Base-by-base conservation (phyloP, 2,113 vertebrate species). In the Rhegmatorhina hoffmannsi region DNA sequence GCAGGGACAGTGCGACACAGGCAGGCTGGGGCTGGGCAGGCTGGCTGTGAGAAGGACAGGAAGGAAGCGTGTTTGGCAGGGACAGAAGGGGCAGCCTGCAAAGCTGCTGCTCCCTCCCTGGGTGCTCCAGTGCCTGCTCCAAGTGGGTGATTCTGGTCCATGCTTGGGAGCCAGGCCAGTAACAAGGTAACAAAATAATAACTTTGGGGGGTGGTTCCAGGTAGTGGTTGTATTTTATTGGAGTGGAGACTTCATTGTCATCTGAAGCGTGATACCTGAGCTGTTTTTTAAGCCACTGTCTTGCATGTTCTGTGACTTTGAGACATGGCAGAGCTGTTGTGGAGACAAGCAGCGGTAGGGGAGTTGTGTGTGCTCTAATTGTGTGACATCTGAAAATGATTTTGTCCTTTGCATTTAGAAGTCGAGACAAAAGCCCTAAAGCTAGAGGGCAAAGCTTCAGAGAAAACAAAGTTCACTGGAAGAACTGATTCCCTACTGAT, bases 41-140 rank as follows among this genome's bases (percentile, higher is more conserved):
- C 0, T 34, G 16, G 4, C 26, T 46, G 2, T 19, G 43, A n/a
- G 60, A 26, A 69, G 24, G 43, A 46, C 0, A 0, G 17, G 20
- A 36, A 44, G 46, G 24, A 87, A 53, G 21, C 5, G 1, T 20
- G 43, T 63, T 85, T n/a, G 50, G 56, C 63, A 43, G 24, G 53
- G 55, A 31, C 56, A 70, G 59, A 64, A 15, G 16, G 21, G 66
- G 43, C 68, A 76, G 66, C 33, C 34, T 34, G 46, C 3, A 1
- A 34, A 58, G 70, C 50, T 83, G 38, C 67, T 50, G 4, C 58
- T 72, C 34, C 55, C 14, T 75, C 43, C 5, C 11, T 6, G 16
- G 14, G 9, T 26, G 11, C 58, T n/a, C 47, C 55, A 23, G 25
- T 55, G 21, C 25, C 26, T 26, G 1, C 14, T 69, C 33, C 46